These are phyloP conservation scores for Semibalanus balanoides DNA, from an alignment of 1,140 invertebrate species.

Conservation along the genomic window DNA sequence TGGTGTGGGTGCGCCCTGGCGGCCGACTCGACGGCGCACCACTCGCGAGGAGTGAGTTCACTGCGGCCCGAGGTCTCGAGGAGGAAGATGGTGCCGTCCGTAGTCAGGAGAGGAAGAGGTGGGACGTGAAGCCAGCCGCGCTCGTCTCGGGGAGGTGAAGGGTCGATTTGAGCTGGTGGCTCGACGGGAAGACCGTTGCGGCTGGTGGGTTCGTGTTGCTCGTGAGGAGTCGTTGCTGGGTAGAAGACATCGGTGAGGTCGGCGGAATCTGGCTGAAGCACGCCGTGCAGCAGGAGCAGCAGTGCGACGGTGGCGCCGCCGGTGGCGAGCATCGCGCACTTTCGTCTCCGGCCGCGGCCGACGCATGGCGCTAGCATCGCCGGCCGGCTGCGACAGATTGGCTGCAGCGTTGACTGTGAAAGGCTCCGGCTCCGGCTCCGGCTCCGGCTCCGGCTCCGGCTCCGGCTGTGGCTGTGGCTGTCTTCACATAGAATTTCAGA, in stretches of 20 bases:
- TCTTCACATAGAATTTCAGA: too few species aligned
- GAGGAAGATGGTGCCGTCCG: neutral
- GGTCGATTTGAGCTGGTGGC: too few species aligned
- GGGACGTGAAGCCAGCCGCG: neutral
- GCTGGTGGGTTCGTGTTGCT: too few species aligned
- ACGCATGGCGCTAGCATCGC: neutral
- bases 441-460: too few species aligned
- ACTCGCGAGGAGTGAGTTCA: neutral
- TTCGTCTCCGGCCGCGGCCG: too few species aligned
- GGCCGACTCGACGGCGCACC: neutral
- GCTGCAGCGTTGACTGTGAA: neutral
- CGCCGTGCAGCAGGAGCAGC: neutral
- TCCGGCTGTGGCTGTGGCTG: too few species aligned
- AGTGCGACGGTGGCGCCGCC: neutral
- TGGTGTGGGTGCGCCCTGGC: neutral
- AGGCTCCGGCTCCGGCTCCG: neutral
- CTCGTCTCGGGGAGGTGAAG: neutral
- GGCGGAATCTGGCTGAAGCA: neutral
- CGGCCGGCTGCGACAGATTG: neutral
- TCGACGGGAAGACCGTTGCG: neutral
- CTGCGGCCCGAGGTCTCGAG: neutral
- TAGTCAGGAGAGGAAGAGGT: neutral
- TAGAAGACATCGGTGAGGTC: neutral
- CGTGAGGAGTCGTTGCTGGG: too few species aligned
- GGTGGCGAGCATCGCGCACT: neutral